A percentile compares a stretch with the other conserved stretches of the same genome.
phyloP scores from a whole-genome alignment of 2,888 invertebrate species.

The Himalopsyche kuldschensis region DNA sequence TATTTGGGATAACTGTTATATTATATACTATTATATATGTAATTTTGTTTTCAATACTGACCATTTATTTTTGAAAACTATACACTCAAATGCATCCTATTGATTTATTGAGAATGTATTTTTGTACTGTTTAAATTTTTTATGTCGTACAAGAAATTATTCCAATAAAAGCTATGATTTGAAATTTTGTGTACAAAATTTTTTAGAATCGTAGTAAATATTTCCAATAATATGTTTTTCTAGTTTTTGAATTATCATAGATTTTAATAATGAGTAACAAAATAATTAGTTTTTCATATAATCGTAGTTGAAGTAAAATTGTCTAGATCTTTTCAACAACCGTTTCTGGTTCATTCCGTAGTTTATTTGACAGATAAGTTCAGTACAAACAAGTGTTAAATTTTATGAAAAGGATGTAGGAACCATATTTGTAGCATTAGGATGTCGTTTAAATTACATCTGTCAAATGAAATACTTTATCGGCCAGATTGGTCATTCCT shows the following conservation, averaged over 20 bases:
- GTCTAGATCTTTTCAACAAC: neutral
- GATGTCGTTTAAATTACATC: neutral
- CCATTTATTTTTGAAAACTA: neutral
- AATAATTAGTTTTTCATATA: neutral
- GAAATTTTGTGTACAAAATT: neutral
- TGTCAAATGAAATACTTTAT: neutral
- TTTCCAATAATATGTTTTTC: neutral
- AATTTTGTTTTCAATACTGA: neutral
- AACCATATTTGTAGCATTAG: neutral
- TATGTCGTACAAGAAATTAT: neutral
- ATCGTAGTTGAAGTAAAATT: neutral
- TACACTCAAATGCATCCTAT: neutral
- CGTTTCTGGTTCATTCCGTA: neutral
- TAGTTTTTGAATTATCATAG: neutral
- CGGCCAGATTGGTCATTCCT: neutral
- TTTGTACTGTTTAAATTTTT: neutral
- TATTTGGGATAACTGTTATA: neutral
- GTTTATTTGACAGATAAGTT: neutral
- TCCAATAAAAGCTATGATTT: neutral
- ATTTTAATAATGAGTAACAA: neutral
- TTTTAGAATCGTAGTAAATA: neutral
- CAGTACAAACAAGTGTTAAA: neutral
- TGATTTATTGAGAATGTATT: neutral
- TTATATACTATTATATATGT: neutral
- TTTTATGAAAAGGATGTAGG: neutral